Base-by-base conservation (phyloP, 1,140 invertebrate species). In the Papilio dardanus region DNA sequence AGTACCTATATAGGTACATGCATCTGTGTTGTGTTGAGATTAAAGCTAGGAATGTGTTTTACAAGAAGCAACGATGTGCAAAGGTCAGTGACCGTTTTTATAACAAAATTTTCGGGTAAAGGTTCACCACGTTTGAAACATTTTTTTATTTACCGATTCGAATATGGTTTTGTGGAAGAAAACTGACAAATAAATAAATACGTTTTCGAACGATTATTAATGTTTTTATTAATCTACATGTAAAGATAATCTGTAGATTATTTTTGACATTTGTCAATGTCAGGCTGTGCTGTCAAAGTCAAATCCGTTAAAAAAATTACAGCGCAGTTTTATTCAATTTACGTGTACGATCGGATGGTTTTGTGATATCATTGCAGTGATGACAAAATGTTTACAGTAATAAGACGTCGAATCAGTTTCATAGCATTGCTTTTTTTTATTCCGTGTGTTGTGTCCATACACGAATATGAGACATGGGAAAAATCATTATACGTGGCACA, bases 381-480 rank as follows among this genome's bases (percentile, higher is more conserved):
- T 89, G 77, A 85, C 88, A 93, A 93, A 89, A 93, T 93, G 91
- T 87, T 88, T 81, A 81, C 86, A 80, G 69, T 78, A 77, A 85
- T 88, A 86, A 80, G 81, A 85, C 85, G 80, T 84, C 75, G 83
- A 84, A 79, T 89, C 76, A 76, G 82, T 84, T 82, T 88, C 33
- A 75, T 89, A 74, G 76, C 78, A 76, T 75, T 90, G 54, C 67
- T 89, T 77, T 85, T 78, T 88, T 80, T 86, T 76, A 81, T 90
- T 82, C 85, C 88, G 37, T 84, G 82, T 79, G 85, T 81, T 71
- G 69, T 86, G 75, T 79, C 85, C 82, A 74, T 84, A 46, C 80
- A 78, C 42, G 86, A 83, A 54, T 86, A 91, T 89, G 90, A 82
- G 69, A 76, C 75, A 31, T 68, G 80, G n/a, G 84, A 76, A 46